Evolutionary conservation across 2,113 vertebrate genomes (phyloP).

Genomic region (Phalacrocorax pelagicus): DNA sequence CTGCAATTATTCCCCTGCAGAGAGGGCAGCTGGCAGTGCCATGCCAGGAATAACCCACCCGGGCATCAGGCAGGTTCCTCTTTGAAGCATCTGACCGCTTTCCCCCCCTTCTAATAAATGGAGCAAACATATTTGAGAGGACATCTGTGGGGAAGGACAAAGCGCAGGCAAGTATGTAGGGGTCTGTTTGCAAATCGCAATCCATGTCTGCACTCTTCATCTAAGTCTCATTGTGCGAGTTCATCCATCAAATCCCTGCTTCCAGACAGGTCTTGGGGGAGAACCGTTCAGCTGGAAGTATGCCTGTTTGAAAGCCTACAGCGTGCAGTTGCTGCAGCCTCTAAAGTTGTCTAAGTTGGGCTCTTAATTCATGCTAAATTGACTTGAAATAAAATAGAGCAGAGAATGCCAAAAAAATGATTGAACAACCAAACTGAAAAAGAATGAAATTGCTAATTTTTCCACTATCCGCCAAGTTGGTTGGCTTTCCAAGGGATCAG

Average conservation of each 20-base stretch:
- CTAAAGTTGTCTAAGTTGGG: neutral
- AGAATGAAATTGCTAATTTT: neutral
- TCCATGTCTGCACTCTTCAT: neutral
- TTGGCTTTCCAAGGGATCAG: neutral
- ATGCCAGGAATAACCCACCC: neutral
- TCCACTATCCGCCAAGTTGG: neutral
- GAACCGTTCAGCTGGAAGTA: neutral
- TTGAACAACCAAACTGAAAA: neutral
- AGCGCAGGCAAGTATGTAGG: accelerated
- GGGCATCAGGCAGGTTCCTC: accelerated
- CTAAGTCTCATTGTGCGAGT: neutral
- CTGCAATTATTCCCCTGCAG: neutral
- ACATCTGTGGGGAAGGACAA: neutral
- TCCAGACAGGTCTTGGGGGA: neutral
- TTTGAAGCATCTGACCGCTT: neutral
- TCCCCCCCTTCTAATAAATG: neutral
- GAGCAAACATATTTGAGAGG: neutral
- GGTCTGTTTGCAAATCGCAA: neutral
- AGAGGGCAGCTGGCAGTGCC: neutral
- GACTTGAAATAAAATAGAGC: neutral
- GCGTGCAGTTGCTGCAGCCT: neutral
- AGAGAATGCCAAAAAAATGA: neutral
- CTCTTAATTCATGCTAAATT: neutral
- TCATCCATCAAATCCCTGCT: neutral
- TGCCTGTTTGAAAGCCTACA: neutral